Conservation (phyloP, 2,888 invertebrate species). For the Oxycera nigricornis region DNA sequence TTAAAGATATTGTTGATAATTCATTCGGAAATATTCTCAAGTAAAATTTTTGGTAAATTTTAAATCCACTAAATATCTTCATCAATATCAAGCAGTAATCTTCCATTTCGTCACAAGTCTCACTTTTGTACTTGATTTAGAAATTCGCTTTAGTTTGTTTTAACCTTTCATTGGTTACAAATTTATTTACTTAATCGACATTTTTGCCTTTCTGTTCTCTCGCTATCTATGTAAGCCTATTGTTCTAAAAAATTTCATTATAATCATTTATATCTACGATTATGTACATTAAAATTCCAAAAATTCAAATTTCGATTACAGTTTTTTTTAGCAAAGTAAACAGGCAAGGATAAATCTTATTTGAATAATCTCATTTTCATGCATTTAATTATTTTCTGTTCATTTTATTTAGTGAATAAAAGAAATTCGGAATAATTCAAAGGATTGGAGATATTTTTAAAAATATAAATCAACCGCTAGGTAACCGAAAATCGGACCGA, state of each 20-base stretch:
- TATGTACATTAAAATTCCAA: not conserved
- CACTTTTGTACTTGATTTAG: conserved; percentile 39
- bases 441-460: not conserved
- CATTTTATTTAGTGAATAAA: not conserved
- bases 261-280: not conserved
- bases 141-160: conserved; percentile 35
- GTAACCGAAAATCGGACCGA: conserved; percentile 21
- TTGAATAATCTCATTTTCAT: not conserved
- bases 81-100: not conserved
- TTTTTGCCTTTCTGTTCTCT: too few species aligned
- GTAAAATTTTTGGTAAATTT: too few species aligned
- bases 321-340: not conserved
- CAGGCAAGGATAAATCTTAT: not conserved
- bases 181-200: conserved; percentile 16
- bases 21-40: too few species aligned
- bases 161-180: conserved; percentile 31
- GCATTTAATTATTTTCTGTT: not conserved
- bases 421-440: not conserved
- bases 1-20: too few species aligned
- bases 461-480: conserved; percentile 31
- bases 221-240: not conserved
- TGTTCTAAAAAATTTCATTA: not conserved
- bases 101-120: not conserved
- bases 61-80: too few species aligned
- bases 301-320: not conserved